Conservation (phyloP, 1,140 invertebrate genomes). For the Pseudomyrmex dendroicus region DNA sequence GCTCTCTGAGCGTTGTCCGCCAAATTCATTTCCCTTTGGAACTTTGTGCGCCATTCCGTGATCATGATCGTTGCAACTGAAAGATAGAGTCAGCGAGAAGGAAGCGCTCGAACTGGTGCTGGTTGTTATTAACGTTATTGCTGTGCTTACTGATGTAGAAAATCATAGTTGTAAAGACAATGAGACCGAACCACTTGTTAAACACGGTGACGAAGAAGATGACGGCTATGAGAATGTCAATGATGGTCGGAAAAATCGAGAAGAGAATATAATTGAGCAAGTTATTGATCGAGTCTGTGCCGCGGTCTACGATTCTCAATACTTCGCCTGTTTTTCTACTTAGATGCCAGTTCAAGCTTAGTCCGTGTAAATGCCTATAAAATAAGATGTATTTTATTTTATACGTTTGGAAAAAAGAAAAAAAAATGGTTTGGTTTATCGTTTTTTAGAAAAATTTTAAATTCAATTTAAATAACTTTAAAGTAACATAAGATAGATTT, state of each 20-base stretch:
- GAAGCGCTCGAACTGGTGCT: too few species aligned
- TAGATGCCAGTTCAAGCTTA: constrained; percentile 96
- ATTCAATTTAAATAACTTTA: neutral
- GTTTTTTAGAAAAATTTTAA: too few species aligned
- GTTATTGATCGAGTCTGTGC: constrained; percentile 97
- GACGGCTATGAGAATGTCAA: constrained; percentile 97
- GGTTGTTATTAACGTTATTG: neutral
- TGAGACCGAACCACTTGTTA: constrained; percentile 97
- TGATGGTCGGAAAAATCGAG: constrained; percentile 95
- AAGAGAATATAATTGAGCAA: constrained; percentile 95
- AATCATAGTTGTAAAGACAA: constrained; percentile 96
- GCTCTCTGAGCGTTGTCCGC: constrained; percentile 96
- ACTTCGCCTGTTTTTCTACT: constrained; percentile 98
- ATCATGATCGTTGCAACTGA: constrained; percentile 93
- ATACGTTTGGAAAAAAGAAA: neutral
- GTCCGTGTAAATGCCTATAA: constrained; percentile 91
- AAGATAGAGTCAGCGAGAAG: constrained; percentile 17
- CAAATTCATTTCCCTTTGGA: constrained; percentile 95
- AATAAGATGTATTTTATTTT: neutral
- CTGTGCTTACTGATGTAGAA: constrained; percentile 94
- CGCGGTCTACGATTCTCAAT: constrained; percentile 96
- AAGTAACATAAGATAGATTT: neutral
- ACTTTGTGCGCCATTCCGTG: constrained; percentile 98
- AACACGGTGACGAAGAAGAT: constrained; percentile 95
- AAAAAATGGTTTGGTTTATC: too few species aligned